A percentile compares a stretch with the other conserved stretches of the same genome.
Evolutionary conservation across 2,888 invertebrate species (phyloP).

Genomic region (Philonicus albiceps): DNA sequence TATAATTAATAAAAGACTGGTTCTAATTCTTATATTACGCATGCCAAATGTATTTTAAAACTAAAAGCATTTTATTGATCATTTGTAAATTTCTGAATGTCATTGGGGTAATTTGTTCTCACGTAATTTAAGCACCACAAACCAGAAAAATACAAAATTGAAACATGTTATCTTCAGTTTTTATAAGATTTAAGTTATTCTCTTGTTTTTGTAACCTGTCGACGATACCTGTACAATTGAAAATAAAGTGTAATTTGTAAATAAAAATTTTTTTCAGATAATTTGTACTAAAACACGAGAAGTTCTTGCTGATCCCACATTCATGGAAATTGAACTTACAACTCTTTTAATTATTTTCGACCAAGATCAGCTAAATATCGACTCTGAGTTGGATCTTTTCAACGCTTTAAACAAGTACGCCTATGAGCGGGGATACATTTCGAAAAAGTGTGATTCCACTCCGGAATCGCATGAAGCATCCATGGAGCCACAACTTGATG

Average conservation of each 20-base stretch:
- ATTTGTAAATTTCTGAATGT: background rate
- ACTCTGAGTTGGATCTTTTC: conserved; percentile 80
- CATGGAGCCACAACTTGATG: conserved; percentile 50
- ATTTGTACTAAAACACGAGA: conserved; percentile 80
- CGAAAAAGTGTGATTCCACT: conserved; percentile 23
- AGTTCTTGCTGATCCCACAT: conserved; percentile 77
- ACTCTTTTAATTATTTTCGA: conserved; percentile 80
- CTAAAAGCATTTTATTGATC: background rate
- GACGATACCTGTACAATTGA: too few relatives aligned
- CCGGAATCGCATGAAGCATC: conserved; percentile 45
- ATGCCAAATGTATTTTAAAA: background rate
- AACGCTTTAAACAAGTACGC: conserved; percentile 76
- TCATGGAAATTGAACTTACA: conserved; percentile 78
- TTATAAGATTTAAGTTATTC: background rate
- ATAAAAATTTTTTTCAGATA: conserved; percentile 65
- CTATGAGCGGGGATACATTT: conserved; percentile 65
- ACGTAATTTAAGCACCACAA: background rate
- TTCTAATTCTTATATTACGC: background rate
- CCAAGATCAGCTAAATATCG: conserved; percentile 75
- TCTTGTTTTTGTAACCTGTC: background rate
- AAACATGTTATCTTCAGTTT: background rate
- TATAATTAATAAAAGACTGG: background rate
- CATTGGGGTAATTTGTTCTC: background rate
- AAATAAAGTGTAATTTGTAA: background rate
- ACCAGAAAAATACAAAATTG: background rate